A percentile compares a stretch with the other conserved stretches of the same genome.
Conservation (phyloP, 2,888 invertebrate species). For the Hemithea aestivaria region DNA sequence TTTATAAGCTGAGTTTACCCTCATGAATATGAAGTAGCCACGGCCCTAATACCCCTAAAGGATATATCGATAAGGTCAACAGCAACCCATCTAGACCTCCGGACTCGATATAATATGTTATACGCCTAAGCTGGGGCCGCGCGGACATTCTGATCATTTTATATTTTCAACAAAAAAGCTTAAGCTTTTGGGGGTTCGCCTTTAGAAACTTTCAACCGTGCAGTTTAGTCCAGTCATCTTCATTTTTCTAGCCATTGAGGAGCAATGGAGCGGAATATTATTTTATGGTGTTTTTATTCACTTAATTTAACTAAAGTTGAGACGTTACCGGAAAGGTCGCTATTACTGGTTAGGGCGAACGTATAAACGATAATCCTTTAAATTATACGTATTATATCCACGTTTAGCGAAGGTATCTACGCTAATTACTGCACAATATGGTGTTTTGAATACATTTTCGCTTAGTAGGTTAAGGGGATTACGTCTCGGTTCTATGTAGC, state of each 20-base stretch:
- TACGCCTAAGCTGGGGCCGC: slow-evolving; percentile 31
- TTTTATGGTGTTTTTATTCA: slow-evolving; percentile 11
- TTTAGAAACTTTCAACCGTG: slow-evolving; percentile 9
- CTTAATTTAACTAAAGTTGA: slow-evolving; percentile 7
- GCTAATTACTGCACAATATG: slow-evolving; percentile 29
- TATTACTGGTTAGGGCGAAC: neutral
- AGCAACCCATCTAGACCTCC: slow-evolving; percentile 30
- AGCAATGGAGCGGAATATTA: slow-evolving; percentile 15
- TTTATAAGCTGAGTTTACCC: slow-evolving; percentile 23
- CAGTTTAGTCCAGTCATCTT: slow-evolving; percentile 13
- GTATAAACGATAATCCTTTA: neutral
- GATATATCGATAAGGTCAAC: slow-evolving; percentile 39
- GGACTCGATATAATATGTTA: slow-evolving; percentile 40
- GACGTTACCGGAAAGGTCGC: slow-evolving; percentile 2
- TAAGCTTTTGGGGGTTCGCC: slow-evolving; percentile 3
- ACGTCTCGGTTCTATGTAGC: slow-evolving; percentile 28
- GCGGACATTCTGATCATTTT: slow-evolving; percentile 22
- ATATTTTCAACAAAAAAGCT: slow-evolving; percentile 22
- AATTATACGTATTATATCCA: slow-evolving; percentile 6
- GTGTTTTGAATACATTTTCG: slow-evolving; percentile 34
- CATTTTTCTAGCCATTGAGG: slow-evolving; percentile 15
- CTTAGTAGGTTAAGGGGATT: slow-evolving; percentile 35
- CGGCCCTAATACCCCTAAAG: slow-evolving; percentile 30
- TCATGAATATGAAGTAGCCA: slow-evolving; percentile 37
- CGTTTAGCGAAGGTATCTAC: slow-evolving; percentile 3